Base-by-base conservation (phyloP, 1,140 invertebrate species). In the Trypoxylus dichotomus region DNA sequence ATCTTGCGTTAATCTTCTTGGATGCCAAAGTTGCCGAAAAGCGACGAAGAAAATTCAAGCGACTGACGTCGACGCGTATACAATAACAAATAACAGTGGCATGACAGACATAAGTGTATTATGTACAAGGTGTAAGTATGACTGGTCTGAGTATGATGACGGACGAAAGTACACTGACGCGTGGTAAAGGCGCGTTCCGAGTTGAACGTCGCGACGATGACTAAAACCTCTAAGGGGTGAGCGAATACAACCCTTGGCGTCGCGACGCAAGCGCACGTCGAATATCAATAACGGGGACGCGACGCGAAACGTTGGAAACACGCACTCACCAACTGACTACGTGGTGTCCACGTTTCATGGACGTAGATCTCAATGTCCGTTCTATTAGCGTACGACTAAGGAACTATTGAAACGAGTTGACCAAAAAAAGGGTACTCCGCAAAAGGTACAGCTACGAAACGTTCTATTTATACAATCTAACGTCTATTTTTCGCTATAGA, bases 261-360 rank as follows among this genome's bases (percentile, higher is more conserved):
- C 60, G 60, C 21, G 60, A 68, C 60, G 60, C 60, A 68, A 68
- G 60, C 60, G 60, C 60, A 68, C 60, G 11, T 68, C 60, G 60
- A 68, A 68, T 68, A 68, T 68, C 60, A 68, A 68, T 68, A 68
- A 68, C 60, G 60, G 60, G 60, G 60, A 68, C 60, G 60, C 60
- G 60, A 68, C 60, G 60, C 60, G 13, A 15, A 68, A 68, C 60
- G 60, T 24, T 68, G 24, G 60, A 68, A 68, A 68, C 60, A 68
- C 60, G 60, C 60, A 68, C 60, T 68, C 60, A 68, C 60, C 21
- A 68, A 68, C 60, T 68, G 27, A 29, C 60, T 68, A 68, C 60
- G 27, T 68, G 60, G 21, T 8, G 60, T 68, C 60, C 60, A 68
- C 24, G 60, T 68, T 68, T 27, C 60, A 24, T 27, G 6, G 15